Evolutionary conservation across 2,113 vertebrate species (phyloP), one percentile per base, ranked within the genome.

Genomic region (Callipepla californica): DNA sequence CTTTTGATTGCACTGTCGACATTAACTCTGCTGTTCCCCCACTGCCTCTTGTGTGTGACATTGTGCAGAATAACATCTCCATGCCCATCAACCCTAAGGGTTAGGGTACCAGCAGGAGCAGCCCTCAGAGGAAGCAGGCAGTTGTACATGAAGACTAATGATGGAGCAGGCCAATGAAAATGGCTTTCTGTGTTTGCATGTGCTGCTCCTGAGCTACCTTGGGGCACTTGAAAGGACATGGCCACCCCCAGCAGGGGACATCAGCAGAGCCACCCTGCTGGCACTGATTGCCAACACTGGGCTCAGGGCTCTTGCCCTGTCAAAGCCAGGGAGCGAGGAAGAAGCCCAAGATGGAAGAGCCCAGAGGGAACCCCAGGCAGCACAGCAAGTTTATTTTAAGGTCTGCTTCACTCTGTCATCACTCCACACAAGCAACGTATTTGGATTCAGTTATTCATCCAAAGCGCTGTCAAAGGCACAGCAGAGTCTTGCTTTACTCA

Each of bases 11-110:
- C 28, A 2, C 48, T 0, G 0, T 36, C 21, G 59, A 7, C 12
- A 22, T 85, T 77, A 90, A 51, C 44, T 44, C 80, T 50, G 58
- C 59, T 38, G 2, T 5, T 85, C 57, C 63, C 30, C 42, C 74
- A 38, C 38, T 25, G 45, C 75, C 58, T 72, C 38, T 26, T 36
- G 51, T 14, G 1, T 30, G 47, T 66, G 82, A 80, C 26, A 30
- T 8, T 1, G 2, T 2, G 4, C 1, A 1, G 2, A 6, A 63
- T n/a, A 38, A 47, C 59, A 81, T 93, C 85, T 96, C 70, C 88
- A 82, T 8, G 76, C 95, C 88, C 89, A 57, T 94, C 87, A 85
- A 96, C 95, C 90, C 92, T 18, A 15, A 94, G 81, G 5, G 97
- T 48, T 32, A 97, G 92, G 21, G 72, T 48, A 13, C 97, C 95